Base-by-base conservation (phyloP, 2,113 vertebrate genomes). In the Melanerpes formicivorus region DNA sequence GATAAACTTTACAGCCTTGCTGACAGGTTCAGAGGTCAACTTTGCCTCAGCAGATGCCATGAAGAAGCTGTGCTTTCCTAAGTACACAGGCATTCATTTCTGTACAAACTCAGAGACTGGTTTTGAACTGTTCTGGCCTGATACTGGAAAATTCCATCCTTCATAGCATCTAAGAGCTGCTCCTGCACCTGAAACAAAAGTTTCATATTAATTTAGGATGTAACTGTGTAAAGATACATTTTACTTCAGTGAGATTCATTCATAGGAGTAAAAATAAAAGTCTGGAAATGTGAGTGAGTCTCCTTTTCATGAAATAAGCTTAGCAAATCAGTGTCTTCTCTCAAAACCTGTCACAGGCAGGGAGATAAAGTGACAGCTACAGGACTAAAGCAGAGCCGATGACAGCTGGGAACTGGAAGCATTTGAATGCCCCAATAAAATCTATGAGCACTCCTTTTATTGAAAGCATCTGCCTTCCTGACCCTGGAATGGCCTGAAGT, bases 351-450 rank as follows among this genome's bases (percentile, higher is more conserved):
- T 67, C 0, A 0, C 77, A 91, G 83, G 69, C 84, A 87, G 86
- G 77, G 50, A 67, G 90, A 90, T 91, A 95, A 93, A 91, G 80
- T 81, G 80, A 95, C 92, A 87, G 25, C 58, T 76, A 19, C 81
- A 81, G 27, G 59, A 63, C 56, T 66, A 25, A 91, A 93, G 80
- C 9, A 4, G 83, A 88, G 58, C 76, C 90, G 90, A 72, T 95
- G 95, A 91, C 88, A 88, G 88, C 67, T 93, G 92, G 91, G 90
- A 95, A 92, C 81, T 89, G 91, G 78, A 84, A 87, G 71, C 71
- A 63, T 69, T 58, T 91, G 84, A 93, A 95, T 87, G 84, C 69
- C 55, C 42, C 93, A 95, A 94, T 85, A 90, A 93, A 96, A 94
- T 83, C 81, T 84, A n/a, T 64, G 87, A 95, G 65, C 84, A 30